Base-by-base conservation (phyloP, 53 echinoderm and acorn worm species). In the Temnopleurus reevesii region DNA sequence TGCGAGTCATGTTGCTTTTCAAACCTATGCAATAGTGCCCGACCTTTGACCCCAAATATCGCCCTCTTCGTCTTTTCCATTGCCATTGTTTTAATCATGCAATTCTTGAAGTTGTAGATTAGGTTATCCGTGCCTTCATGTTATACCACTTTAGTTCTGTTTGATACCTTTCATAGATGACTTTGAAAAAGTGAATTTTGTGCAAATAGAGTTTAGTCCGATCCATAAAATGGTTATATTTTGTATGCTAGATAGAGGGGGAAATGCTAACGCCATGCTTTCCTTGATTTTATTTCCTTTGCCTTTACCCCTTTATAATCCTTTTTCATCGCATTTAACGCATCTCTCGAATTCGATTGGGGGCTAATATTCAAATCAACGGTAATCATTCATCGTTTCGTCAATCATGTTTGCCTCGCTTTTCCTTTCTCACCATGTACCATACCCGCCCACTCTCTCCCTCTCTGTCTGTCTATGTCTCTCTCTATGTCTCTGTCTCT, bases 11-110 rank as follows among this genome's bases (percentile, higher is more conserved):
- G 88, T 27, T 87, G 88, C 12, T 46, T 60, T 30, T 19, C 30
- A 2, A 87, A 87, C 53, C 46, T 87, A 13, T 87, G 88, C 46
- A 87, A 87, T 12, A 51, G 31, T 12, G 88, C 88, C 30, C 8
- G 88, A 47, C 47, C 30, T 13, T 34, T 87, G 49, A 66, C 49
- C 88, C 47, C 34, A 19, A 66, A 33, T 30, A 0, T 6, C 0
- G 13, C 28, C 17, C 10, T 25, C 12, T 21, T 60, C 44, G 13
- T 44, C 19, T 59, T 60, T 36, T 83, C 54, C 8, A 18, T 83
- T 17, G 10, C 21, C 34, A 31, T 83, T 24, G 83, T 31, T 49
- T 79, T 79, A 49, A 47, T 79, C 18, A 3, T 41, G 19, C 17
- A 26, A 49, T 13, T 49, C 30, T 47, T 46, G 8, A 47, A 46